Evolutionary conservation across 2,888 invertebrate genomes (phyloP).

Genomic region (Temnothorax unifasciatus): DNA sequence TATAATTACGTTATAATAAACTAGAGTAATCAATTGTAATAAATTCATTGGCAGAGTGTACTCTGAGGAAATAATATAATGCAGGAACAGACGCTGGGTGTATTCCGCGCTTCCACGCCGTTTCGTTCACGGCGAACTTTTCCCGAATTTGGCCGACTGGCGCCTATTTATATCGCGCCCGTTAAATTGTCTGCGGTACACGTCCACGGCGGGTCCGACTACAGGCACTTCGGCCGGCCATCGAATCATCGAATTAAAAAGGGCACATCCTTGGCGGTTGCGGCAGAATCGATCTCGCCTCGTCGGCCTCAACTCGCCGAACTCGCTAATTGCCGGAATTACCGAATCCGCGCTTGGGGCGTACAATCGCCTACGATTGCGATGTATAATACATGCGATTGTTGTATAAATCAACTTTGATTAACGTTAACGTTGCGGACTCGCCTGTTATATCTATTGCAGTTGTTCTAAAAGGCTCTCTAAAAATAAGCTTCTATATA

Average conservation of each 20-base stretch:
- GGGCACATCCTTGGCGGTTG: conserved; percentile 41
- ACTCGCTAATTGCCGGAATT: conserved; percentile 46
- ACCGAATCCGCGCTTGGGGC: conserved; percentile 20
- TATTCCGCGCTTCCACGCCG: conserved; percentile 2
- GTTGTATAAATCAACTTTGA: conserved; percentile 31
- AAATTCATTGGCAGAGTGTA: background rate
- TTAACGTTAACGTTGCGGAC: conserved; percentile 5
- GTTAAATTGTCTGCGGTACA: conserved; percentile 59
- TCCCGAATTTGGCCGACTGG: conserved; percentile 70
- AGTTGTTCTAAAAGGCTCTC: background rate
- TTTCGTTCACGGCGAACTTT: conserved; percentile 60
- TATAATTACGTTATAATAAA: conserved; percentile 7
- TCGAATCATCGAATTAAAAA: conserved; percentile 60
- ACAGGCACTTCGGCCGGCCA: conserved; percentile 47
- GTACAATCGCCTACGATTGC: conserved; percentile 2
- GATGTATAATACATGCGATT: conserved; percentile 12
- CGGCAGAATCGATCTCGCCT: conserved; percentile 56
- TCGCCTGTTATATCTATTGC: background rate
- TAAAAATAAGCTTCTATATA: background rate
- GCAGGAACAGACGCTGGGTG: background rate
- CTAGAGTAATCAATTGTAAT: background rate
- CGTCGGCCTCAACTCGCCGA: conserved; percentile 7
- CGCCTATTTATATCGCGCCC: conserved; percentile 69
- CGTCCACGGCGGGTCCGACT: conserved; percentile 24
- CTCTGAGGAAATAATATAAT: conserved; percentile 15